phyloP scores from a whole-genome alignment of 2,113 vertebrate species.

The Corydoras sp. region DNA sequence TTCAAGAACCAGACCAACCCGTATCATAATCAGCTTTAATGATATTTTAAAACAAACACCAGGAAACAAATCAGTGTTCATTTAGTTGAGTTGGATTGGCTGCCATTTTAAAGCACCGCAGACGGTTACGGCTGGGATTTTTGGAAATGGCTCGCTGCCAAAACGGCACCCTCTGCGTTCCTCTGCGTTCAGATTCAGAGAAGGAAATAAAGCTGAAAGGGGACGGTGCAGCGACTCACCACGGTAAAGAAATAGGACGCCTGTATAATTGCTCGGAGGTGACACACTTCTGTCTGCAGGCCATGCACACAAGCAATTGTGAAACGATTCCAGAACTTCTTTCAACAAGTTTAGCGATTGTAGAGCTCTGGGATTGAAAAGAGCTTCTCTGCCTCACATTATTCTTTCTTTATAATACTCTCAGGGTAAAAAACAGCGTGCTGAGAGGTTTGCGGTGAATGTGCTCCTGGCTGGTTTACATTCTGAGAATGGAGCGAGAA shows the following conservation, averaged over 20 bases:
- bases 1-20: too few relatives aligned
- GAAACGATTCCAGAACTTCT: background rate
- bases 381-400: background rate
- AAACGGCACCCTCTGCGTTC: constrained; percentile 7
- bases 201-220: constrained; percentile 7
- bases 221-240: background rate
- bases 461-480: background rate
- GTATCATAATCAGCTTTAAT: too few relatives aligned
- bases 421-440: background rate
- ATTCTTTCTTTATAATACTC: background rate
- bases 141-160: constrained; percentile 18
- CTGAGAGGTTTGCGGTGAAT: background rate
- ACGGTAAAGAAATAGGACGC: constrained; percentile 16
- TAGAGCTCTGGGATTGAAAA: background rate
- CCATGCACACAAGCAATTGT: background rate
- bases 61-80: constrained; percentile 1
- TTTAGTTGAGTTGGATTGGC: constrained; percentile 2
- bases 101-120: background rate
- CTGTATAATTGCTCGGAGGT: constrained; percentile 13
- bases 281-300: background rate
- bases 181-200: background rate
- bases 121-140: constrained; percentile 6
- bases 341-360: background rate
- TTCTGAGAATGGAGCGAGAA: background rate
- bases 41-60: too few relatives aligned